These are phyloP conservation scores for Sebastes elongatus DNA, from an alignment of 2,797 vertebrate genomes.

Conservation along the genomic window DNA sequence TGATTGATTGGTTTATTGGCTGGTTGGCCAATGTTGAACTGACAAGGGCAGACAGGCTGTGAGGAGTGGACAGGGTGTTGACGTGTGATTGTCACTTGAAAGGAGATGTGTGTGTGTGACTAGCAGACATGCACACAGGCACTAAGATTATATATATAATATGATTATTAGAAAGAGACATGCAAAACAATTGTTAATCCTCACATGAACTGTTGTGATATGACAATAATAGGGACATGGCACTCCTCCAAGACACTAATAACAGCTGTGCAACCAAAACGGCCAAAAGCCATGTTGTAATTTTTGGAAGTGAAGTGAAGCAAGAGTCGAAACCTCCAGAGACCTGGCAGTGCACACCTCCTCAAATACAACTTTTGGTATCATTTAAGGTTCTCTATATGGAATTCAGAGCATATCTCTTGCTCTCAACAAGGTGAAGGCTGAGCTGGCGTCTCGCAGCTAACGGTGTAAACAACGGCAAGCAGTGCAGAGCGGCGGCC, in stretches of 20 bases:
- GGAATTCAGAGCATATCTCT: not conserved
- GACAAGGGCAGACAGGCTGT: slow-evolving; percentile 18
- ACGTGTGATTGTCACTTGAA: not conserved
- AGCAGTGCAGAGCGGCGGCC: no score
- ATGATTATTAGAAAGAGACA: not conserved
- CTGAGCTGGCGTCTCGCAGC: not conserved
- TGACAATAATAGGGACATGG: not conserved
- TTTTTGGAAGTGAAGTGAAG: not conserved
- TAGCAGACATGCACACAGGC: not conserved
- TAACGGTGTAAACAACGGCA: not conserved
- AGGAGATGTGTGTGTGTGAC: not conserved
- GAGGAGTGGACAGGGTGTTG: not conserved
- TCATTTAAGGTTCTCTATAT: not conserved
- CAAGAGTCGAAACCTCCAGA: not conserved
- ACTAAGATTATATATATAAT: not conserved
- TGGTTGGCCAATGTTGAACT: not conserved
- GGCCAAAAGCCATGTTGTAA: not conserved
- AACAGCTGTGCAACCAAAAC: not conserved
- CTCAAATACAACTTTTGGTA: not conserved
- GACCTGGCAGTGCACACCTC: not conserved
- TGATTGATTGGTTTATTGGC: slow-evolving; percentile 39
- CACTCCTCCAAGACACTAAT: not conserved
- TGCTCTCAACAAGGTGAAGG: not conserved
- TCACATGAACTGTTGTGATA: not conserved
- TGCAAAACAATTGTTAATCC: not conserved